Conservation (phyloP, 2,888 invertebrate genomes). For the Nezara viridula region DNA sequence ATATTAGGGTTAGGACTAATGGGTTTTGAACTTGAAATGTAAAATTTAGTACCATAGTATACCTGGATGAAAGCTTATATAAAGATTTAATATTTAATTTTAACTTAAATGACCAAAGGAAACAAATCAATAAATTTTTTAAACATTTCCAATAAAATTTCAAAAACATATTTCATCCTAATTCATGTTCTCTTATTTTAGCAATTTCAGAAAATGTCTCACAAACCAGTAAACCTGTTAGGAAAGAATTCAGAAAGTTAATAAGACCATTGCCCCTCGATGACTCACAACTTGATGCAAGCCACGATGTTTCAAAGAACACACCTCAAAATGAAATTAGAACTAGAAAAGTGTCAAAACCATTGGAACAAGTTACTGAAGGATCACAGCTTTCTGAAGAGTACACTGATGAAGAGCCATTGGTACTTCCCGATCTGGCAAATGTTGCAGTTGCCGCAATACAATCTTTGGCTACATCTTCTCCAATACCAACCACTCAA, state of each 20-base stretch:
- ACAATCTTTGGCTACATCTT: constrained; percentile 67
- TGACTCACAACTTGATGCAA: constrained; percentile 62
- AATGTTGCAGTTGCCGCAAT: constrained; percentile 67
- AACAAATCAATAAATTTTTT: neutral
- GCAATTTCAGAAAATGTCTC: constrained; percentile 14
- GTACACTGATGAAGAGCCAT: constrained; percentile 54
- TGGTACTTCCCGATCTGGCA: constrained; percentile 66
- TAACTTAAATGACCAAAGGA: too few species aligned
- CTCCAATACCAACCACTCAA: constrained; percentile 62
- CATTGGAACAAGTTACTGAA: constrained; percentile 56
- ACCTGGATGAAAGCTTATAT: too few species aligned
- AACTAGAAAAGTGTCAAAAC: constrained; percentile 42
- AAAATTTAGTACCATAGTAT: too few species aligned
- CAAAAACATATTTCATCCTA: neutral
- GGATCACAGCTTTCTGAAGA: constrained; percentile 53
- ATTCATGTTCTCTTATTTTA: neutral
- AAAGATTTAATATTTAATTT: too few species aligned
- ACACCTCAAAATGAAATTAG: constrained; percentile 57
- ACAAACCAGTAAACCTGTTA: constrained; percentile 43
- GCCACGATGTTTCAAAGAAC: constrained; percentile 61
- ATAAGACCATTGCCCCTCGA: constrained; percentile 51
- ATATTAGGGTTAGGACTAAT: too few species aligned
- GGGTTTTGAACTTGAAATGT: too few species aligned
- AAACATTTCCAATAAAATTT: too few species aligned
- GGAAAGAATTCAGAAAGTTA: constrained; percentile 49